Percentiles rank a stretch among this genome's conserved stretches.
phyloP scores from a whole-genome alignment of 2,113 vertebrate species.

The Anser brachyrhynchus region DNA sequence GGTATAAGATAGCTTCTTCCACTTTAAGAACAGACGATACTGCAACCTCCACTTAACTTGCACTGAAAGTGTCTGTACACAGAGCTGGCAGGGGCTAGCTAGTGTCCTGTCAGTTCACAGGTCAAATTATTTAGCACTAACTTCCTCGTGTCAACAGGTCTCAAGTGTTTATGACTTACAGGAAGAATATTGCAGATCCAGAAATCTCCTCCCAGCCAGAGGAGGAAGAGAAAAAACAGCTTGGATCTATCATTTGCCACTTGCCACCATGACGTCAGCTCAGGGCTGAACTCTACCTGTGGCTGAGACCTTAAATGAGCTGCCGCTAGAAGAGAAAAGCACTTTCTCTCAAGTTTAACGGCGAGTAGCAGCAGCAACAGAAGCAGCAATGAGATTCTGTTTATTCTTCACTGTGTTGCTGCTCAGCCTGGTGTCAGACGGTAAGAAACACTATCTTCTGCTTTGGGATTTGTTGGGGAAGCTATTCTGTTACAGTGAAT shows the following conservation, averaged over 20 bases:
- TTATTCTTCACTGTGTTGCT: not conserved
- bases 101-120: not conserved
- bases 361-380: conserved; percentile 25
- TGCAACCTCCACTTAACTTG: not conserved
- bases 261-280: conserved; percentile 71
- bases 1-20: not conserved
- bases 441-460: conserved; percentile 72
- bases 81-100: not conserved
- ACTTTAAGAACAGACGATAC: not conserved
- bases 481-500: conserved; percentile 30
- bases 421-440: not conserved
- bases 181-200: not conserved
- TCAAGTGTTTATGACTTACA: not conserved
- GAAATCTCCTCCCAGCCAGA: not conserved
- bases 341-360: conserved; percentile 49
- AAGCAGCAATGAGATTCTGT: conserved; percentile 56
- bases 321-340: not conserved
- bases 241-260: conserved; percentile 43
- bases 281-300: conserved; percentile 66
- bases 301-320: conserved; percentile 57
- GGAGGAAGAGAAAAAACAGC: not conserved
- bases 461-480: conserved; percentile 30
- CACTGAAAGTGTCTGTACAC: not conserved
- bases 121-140: not conserved
- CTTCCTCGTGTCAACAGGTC: not conserved